These are phyloP conservation scores for Thaumatotibia leucotreta DNA, from an alignment of 1,140 invertebrate species.

Conservation along the genomic window DNA sequence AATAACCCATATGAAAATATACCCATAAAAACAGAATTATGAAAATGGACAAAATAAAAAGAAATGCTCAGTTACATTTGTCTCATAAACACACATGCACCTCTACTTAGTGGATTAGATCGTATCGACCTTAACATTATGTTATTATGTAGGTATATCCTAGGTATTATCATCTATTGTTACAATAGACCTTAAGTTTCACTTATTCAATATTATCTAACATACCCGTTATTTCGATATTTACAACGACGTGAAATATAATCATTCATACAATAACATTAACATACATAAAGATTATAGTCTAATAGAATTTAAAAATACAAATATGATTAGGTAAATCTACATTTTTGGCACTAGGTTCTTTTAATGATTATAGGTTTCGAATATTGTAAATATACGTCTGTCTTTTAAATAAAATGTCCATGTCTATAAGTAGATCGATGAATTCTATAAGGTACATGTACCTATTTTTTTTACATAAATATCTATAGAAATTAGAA, in stretches of 20 bases:
- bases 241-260: background rate
- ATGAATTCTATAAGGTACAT: background rate
- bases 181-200: background rate
- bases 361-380: constrained; percentile 7
- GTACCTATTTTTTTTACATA: background rate
- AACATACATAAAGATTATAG: background rate
- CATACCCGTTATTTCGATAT: background rate
- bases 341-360: constrained; percentile 9
- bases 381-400: background rate
- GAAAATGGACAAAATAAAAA: no score
- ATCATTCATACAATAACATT: background rate
- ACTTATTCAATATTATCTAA: background rate
- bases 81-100: background rate
- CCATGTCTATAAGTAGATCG: background rate
- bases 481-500: constrained; percentile 5
- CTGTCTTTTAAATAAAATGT: background rate
- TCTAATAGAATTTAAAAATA: constrained; percentile 3
- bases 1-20: no score
- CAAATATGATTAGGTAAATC: background rate
- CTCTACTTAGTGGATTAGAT: background rate
- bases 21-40: no score
- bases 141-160: background rate
- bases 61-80: no score
- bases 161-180: background rate
- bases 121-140: background rate